phyloP scores from a whole-genome alignment of 1,140 invertebrate genomes.

The Apolygus lucorum region DNA sequence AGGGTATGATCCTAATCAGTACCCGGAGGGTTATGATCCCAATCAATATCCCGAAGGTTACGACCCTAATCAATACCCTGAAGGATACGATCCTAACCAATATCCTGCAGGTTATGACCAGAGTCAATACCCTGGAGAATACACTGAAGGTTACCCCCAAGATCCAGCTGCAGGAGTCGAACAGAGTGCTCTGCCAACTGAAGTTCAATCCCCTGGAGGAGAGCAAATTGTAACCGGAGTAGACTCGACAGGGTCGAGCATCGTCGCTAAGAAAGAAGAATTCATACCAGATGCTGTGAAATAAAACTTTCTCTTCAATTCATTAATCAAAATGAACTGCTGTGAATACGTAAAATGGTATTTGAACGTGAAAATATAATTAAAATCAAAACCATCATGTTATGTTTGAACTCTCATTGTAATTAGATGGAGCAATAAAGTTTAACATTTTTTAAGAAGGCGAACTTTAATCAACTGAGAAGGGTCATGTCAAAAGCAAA shows the following conservation, averaged over 20 bases:
- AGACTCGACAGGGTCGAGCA: background rate
- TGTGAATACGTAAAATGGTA: background rate
- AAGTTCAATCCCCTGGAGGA: background rate
- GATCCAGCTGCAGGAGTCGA: background rate
- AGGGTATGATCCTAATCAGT: constrained; percentile 4
- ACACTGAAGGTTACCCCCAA: background rate
- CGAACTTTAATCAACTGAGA: too few relatives aligned
- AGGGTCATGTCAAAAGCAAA: too few relatives aligned
- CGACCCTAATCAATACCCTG: constrained; percentile 10
- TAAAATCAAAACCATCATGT: background rate
- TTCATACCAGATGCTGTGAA: constrained; percentile 8
- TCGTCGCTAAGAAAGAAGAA: constrained; percentile 19
- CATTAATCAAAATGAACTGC: background rate
- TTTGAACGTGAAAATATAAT: too few relatives aligned
- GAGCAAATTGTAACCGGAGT: background rate
- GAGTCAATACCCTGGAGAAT: background rate
- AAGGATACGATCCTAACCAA: constrained; percentile 15
- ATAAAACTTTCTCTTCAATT: background rate
- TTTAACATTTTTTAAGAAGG: background rate
- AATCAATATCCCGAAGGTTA: constrained; percentile 13
- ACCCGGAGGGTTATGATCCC: constrained; percentile 8
- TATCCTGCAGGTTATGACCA: background rate
- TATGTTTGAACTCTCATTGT: constrained; percentile 8
- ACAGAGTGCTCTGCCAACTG: background rate
- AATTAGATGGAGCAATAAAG: constrained; percentile 7